Base-by-base conservation (phyloP, 2,888 invertebrate genomes). In the Trissonchulus latispiculum region DNA sequence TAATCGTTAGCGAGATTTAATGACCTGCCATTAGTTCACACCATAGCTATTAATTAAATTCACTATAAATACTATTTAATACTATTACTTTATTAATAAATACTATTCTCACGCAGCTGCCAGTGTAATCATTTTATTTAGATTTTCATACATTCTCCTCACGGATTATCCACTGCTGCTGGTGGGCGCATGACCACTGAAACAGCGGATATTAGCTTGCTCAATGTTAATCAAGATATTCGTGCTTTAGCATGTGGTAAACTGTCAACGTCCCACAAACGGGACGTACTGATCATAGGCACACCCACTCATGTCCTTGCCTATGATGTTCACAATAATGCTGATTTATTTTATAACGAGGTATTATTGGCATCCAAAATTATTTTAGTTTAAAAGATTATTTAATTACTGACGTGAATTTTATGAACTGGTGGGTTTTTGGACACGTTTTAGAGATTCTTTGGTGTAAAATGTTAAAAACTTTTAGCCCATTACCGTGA, bases 251-350 rank as follows among this genome's bases (percentile, higher is more conserved):
- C n/a, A 68, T 36, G 33, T 31, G 92, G 91, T 1, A 85, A 87
- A 32, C 84, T 90, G 36, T 85, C 89, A 70, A 88, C 89, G 2
- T 87, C 87, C 37, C 87, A 89, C 32, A 36, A 77, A 1, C 81
- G 80, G 75, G 93, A 94, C 81, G 86, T 91, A 79, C 86, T 95
- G 48, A 86, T 94, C 31, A 89, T 95, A 76, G 94, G 94, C 59
- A 90, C 90, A 0, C 85, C 87, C 66, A 89, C 89, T 1, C 90
- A 89, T 80, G 84, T 92, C 2, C 85, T 91, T 71, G 93, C 90
- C 0, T 95, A 93, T 84, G 92, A 95, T 84, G 91, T 95, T 1
- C 90, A 93, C 82, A 91, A 93, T 78, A 95, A 95, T 84, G 88
- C 89, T 29, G 95, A 95, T 82, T 84, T 95, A 0, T 95, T 95